Base-by-base conservation (phyloP, 1,140 invertebrate species). In the Onthophagus taurus region DNA sequence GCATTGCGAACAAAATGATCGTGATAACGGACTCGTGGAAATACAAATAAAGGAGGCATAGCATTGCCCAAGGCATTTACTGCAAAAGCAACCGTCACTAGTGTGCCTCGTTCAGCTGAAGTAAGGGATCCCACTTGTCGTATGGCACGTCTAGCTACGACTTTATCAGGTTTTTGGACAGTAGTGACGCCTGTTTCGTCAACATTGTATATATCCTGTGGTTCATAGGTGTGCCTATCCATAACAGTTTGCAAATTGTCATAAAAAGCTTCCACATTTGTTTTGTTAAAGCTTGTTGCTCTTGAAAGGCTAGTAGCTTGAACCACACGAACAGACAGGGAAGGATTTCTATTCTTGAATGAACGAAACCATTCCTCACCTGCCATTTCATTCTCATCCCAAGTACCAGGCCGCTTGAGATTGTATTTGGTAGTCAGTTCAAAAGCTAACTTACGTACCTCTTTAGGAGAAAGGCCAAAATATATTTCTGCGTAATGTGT, bases 211-310 rank as follows among this genome's bases (percentile, higher is more conserved):
- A 42, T 44, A 13, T 58, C 35, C 43, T 56, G 46, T 30, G 51
- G 24, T 42, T 55, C 41, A 48, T 60, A 63, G 16, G 52, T 49
- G 39, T 57, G 11, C 43, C 49, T 37, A 52, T 62, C 42, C 57
- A 65, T 44, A 6, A 66, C 54, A 14, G 3, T 51, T 17, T 31
- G 6, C n/a, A 66, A 42, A 52, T 66, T 67, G 17, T 57, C 47
- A 50, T 45, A 60, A 52, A 64, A 63, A 33, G 16, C 21, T 24
- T 48, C 35, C 2, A 68, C 66, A 41, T 69, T 72, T 6, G n/a
- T 53, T 50, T 47, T 55, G 54, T 74, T 74, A 48, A 72, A 72
- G 42, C 61, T 66, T n/a, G 67, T 69, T 11, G 65, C 65, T 47
- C 68, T 57, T 13, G 64, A 54, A 6, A 70, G 47, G 38, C 67